These are phyloP conservation scores for Drosophila quadrilineata DNA, from an alignment of 1,140 invertebrate species.

Conservation along the genomic window DNA sequence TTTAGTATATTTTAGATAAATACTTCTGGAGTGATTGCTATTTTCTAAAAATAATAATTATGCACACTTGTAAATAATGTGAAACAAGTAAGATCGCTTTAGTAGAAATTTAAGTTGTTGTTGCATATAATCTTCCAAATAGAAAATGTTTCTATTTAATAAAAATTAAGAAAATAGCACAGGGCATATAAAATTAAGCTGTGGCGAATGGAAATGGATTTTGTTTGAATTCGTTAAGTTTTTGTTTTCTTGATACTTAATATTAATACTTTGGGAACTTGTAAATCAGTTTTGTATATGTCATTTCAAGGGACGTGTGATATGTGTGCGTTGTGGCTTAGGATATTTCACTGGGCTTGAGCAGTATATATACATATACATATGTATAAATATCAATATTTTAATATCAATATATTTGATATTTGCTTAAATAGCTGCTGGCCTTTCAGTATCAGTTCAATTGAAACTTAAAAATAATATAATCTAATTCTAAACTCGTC, in stretches of 20 bases:
- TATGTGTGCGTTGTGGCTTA: conserved; percentile 66
- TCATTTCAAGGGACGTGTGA: conserved; percentile 57
- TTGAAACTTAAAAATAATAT: not conserved
- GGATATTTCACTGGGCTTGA: conserved; percentile 62
- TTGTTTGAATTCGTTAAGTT: conserved; percentile 11
- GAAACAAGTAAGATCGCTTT: too few species aligned
- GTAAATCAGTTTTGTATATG: conserved; percentile 33
- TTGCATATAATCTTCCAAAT: too few species aligned
- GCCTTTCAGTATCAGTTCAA: conserved; percentile 2
- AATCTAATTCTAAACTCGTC: not conserved
- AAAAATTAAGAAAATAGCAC: too few species aligned
- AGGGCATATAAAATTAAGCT: conserved; percentile 41
- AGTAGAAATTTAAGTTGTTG: too few species aligned
- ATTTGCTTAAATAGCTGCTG: too few species aligned
- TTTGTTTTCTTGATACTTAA: conserved; percentile 44
- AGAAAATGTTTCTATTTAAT: too few species aligned
- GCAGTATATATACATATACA: conserved; percentile 23
- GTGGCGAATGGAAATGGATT: conserved; percentile 48
- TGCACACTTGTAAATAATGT: conserved; percentile 29
- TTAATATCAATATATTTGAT: not conserved
- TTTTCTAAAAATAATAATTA: conserved; percentile 27
- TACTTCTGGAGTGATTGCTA: conserved; percentile 17
- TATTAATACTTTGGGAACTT: conserved; percentile 75
- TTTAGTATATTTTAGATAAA: conserved; percentile 1
- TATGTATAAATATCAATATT: not conserved